These are phyloP conservation scores for Zosterops pallidus DNA, from an alignment of 2,113 vertebrate species.

Conservation along the genomic window DNA sequence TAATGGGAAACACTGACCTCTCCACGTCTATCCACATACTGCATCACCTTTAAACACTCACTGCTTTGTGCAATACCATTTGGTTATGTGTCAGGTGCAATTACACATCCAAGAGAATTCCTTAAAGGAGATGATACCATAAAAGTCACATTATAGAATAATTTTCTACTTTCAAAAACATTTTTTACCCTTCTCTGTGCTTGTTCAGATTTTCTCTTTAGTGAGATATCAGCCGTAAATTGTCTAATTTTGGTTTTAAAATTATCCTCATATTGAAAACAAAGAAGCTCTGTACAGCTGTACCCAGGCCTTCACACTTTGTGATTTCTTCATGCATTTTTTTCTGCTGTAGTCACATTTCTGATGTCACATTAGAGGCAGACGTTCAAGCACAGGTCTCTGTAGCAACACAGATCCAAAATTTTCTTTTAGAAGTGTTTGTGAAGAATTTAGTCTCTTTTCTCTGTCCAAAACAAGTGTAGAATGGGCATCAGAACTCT, in stretches of 20 bases:
- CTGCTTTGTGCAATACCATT: not conserved
- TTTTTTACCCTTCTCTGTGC: not conserved
- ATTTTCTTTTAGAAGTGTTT: not conserved
- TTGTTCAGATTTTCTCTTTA: not conserved
- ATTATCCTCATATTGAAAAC: not conserved
- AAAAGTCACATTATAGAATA: not conserved
- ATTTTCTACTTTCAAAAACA: not conserved
- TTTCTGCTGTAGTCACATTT: constrained; percentile 15
- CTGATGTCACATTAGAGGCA: constrained; percentile 5
- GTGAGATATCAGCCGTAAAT: not conserved
- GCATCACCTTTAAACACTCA: not conserved
- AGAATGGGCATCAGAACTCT: not conserved
- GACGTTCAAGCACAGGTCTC: not conserved
- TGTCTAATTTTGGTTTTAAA: not conserved
- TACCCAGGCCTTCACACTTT: not conserved
- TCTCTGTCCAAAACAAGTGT: not conserved
- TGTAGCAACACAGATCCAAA: not conserved
- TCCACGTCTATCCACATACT: fast-evolving
- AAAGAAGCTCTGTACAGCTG: not conserved
- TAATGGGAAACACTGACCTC: not conserved
- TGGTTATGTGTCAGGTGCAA: not conserved
- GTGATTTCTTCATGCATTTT: constrained; percentile 9
- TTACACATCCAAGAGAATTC: not conserved
- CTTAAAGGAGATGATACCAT: not conserved
- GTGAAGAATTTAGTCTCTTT: not conserved